A percentile compares a stretch with the other conserved stretches of the same genome.
These are phyloP conservation scores for Macrobrachium rosenbergii DNA, from an alignment of 1,140 invertebrate species.

Conservation along the genomic window DNA sequence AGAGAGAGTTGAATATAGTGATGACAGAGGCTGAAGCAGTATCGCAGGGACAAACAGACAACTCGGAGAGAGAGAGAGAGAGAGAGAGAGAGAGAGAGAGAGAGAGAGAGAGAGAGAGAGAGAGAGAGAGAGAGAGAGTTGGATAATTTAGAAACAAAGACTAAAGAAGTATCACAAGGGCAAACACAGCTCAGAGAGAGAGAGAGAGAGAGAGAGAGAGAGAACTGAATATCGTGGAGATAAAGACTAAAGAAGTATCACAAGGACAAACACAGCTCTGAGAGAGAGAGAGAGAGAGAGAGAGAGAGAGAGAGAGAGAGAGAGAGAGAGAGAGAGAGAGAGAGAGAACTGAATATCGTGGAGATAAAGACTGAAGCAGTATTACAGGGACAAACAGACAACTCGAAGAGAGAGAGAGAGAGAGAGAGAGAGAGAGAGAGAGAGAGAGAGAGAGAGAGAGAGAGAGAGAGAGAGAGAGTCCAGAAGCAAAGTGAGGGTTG, in stretches of 20 bases:
- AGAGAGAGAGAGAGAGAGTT: not conserved
- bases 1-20: slow-evolving; percentile 4
- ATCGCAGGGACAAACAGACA: not conserved
- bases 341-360: too few species aligned
- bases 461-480: not conserved
- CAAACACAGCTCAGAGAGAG: not conserved
- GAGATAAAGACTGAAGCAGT: too few species aligned
- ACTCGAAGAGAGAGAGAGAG: not conserved
- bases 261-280: too few species aligned
- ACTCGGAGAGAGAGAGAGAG: not conserved
- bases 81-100: slow-evolving; percentile 23
- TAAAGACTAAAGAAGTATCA: too few species aligned
- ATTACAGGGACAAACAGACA: not conserved
- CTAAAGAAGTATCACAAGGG: too few species aligned
- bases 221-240: too few species aligned
- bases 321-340: not conserved
- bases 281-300: too few species aligned
- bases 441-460: not conserved
- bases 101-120: slow-evolving; percentile 5
- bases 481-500: not conserved
- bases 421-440: not conserved
- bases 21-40: not conserved
- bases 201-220: too few species aligned
- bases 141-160: not conserved
- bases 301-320: too few species aligned